Evolutionary conservation across 2,113 vertebrate genomes (phyloP), one percentile per base, ranked within the genome.

Genomic region (Hydrolagus affinis): DNA sequence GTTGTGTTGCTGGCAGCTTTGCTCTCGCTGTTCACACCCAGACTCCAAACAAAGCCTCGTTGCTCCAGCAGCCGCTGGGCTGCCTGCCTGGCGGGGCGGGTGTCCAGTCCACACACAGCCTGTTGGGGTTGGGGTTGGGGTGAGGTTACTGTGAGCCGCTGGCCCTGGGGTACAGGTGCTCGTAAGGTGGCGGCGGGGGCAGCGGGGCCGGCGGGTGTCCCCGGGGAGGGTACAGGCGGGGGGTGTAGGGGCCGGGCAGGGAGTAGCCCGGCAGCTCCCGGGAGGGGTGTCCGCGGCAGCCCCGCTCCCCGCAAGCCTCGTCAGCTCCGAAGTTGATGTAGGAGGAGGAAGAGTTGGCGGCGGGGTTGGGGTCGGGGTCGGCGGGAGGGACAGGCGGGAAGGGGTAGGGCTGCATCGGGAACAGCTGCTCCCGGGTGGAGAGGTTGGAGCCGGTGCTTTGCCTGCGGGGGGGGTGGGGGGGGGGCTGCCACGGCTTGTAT

Each of bases 201-300:
- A 93, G 92, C 88, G 97, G 95, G 86, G 90, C 94, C 83, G 95
- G 94, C 59, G 95, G 90, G 85, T 95, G 95, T 91, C 93, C 95
- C 78, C 96, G 96, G 89, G 96, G 98, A 0, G 96, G 96, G 89
- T 97, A 97, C 76, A 95, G 93, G 85, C 90, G 95, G 76, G 95
- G 92, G 86, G 96, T 94, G 86, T 97, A 96, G 56, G 96, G 95
- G 90, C 98, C 96, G 86, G 91, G 90, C 83, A 95, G 94, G 62
- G 96, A 95, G 86, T 98, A 98, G 23, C 97, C 97, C 0, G 97
- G 97, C 88, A 98, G 92, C 91, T 98, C 96, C 86, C 96, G 92
- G 6, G 96, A 98, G 15, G 96, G 96, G 87, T 98, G 96, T 3
- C 96, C 97, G 0, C 95, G 93, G 75, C 95, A 94, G 85, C 95